These are phyloP conservation scores for Butorides virescens DNA, from an alignment of 2,113 vertebrate species.

Conservation along the genomic window DNA sequence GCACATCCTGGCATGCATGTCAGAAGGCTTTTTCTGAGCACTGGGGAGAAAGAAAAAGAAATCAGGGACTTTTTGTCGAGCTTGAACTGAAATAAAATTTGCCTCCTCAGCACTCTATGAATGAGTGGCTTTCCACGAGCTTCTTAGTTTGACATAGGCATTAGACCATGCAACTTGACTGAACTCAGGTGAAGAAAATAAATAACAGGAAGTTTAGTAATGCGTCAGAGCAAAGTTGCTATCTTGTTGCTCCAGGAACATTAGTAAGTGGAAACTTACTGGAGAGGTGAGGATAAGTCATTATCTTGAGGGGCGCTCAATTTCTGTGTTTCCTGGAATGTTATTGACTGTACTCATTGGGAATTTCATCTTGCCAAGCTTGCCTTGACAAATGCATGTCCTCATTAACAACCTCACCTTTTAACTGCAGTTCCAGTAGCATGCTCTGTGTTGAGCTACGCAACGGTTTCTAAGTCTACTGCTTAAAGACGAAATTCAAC, in stretches of 20 bases:
- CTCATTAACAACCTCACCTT: neutral
- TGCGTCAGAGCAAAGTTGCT: neutral
- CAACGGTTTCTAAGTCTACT: neutral
- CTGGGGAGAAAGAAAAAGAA: neutral
- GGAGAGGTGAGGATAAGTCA: neutral
- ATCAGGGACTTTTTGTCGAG: neutral
- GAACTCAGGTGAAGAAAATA: conserved; percentile 5
- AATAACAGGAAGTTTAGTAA: neutral
- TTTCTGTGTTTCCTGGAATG: neutral
- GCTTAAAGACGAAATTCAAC: neutral
- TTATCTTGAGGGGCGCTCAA: neutral
- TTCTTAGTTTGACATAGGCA: neutral
- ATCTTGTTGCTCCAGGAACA: neutral
- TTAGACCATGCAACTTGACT: neutral
- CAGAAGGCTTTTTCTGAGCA: neutral
- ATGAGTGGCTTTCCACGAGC: neutral
- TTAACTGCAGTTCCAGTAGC: neutral
- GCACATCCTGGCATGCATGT: neutral
- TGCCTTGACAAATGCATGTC: neutral
- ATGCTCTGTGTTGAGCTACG: neutral
- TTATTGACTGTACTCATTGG: neutral
- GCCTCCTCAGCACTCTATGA: neutral
- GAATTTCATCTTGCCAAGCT: neutral
- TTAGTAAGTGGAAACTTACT: neutral
- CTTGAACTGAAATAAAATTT: neutral